Percentiles rank a stretch among this genome's conserved stretches.
These are phyloP conservation scores for Dryomyza anilis DNA, from an alignment of 2,888 invertebrate species.

Conservation along the genomic window DNA sequence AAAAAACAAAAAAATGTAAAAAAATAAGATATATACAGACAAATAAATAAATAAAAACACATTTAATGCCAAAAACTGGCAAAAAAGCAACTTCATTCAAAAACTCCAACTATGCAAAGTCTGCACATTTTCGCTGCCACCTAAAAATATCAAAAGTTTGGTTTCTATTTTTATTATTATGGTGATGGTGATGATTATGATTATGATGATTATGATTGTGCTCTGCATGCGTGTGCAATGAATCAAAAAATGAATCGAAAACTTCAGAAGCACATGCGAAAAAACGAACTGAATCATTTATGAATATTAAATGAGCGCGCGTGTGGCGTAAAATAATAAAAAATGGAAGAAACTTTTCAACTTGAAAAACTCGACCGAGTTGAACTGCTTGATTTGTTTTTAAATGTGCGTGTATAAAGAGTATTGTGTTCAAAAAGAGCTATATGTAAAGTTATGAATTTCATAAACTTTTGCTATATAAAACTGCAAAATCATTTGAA, in stretches of 20 bases:
- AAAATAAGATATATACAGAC: too few species aligned
- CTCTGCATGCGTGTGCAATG: constrained; percentile 34
- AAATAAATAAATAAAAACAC: too few species aligned
- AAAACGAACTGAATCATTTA: constrained; percentile 30
- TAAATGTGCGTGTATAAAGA: background rate
- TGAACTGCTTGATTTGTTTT: background rate
- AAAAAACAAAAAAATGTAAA: too few species aligned
- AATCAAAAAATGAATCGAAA: constrained; percentile 34
- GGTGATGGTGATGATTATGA: constrained; percentile 2
- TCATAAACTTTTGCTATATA: constrained; percentile 26
- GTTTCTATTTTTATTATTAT: constrained; percentile 1
- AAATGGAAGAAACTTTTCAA: constrained; percentile 20
- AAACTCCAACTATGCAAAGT: background rate
- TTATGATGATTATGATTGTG: constrained; percentile 17
- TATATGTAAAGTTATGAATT: constrained; percentile 7
- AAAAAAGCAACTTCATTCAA: background rate
- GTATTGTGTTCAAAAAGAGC: background rate
- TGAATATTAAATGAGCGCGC: constrained; percentile 32
- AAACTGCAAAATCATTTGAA: constrained; percentile 25
- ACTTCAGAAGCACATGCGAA: constrained; percentile 16
- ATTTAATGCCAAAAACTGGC: background rate
- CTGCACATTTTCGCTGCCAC: background rate
- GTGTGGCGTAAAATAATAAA: constrained; percentile 21
- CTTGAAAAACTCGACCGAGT: background rate
- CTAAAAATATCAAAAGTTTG: background rate